Conservation (phyloP, 2,113 vertebrate species). For the Xiphophorus maculatus region DNA sequence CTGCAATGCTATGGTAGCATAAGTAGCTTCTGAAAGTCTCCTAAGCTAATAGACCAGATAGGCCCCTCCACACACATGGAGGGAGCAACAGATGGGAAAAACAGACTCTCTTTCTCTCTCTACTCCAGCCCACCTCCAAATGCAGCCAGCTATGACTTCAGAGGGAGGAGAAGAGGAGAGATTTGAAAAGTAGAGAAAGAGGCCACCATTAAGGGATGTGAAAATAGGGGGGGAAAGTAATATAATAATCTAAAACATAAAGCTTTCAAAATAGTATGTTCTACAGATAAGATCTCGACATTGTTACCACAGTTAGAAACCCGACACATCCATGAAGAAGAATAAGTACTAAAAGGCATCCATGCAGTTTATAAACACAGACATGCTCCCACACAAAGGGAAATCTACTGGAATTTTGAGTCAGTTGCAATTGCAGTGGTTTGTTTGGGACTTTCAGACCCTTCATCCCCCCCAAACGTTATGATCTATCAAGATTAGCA, state of each 20-base stretch:
- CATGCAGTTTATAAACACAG: conserved; percentile 14
- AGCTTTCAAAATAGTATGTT: conserved; percentile 26
- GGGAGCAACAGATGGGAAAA: conserved; percentile 66
- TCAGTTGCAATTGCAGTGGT: conserved; percentile 57
- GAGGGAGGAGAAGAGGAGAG: conserved; percentile 45
- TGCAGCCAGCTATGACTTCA: conserved; percentile 73
- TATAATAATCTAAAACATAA: conserved; percentile 38
- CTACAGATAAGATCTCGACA: conserved; percentile 39
- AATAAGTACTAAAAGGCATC: conserved; percentile 16
- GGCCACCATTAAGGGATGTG: conserved; percentile 28
- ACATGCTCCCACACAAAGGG: background rate
- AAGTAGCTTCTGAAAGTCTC: conserved; percentile 4
- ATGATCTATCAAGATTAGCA: conserved; percentile 45
- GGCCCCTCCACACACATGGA: conserved; percentile 21
- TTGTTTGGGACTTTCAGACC: conserved; percentile 56
- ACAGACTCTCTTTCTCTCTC: conserved; percentile 60
- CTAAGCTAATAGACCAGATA: conserved; percentile 25
- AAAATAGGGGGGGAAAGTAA: conserved; percentile 16
- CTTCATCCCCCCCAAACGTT: conserved; percentile 51
- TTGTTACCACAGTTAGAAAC: conserved; percentile 16
- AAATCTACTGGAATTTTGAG: conserved; percentile 12
- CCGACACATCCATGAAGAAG: conserved; percentile 12
- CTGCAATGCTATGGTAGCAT: background rate
- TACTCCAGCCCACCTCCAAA: conserved; percentile 58
- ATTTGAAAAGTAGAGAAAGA: conserved; percentile 30